Conservation (phyloP, 2,888 invertebrate genomes). For the Andrena camellia region DNA sequence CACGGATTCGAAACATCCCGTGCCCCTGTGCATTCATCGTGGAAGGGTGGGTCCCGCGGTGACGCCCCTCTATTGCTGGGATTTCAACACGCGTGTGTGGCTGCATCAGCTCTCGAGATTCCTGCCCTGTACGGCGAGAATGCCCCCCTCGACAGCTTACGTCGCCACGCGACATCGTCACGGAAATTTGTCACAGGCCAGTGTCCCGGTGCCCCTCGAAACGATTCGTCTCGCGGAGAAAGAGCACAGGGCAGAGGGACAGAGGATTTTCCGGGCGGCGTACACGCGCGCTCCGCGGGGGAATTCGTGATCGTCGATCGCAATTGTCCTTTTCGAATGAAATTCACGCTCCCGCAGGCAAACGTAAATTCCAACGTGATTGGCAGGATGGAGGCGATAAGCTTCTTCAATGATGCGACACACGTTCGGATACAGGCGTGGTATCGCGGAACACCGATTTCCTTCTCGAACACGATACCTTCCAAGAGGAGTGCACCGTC, state of each 20-base stretch:
- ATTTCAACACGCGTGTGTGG: constrained; percentile 37
- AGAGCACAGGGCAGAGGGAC: neutral
- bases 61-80: constrained; percentile 4
- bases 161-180: constrained; percentile 66
- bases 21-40: neutral
- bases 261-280: neutral
- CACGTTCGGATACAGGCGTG: neutral
- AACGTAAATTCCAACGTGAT: neutral
- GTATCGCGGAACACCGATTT: neutral
- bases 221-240: constrained; percentile 47
- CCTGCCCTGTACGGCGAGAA: constrained; percentile 23
- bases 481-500: neutral
- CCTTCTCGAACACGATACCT: too few species aligned
- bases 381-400: neutral
- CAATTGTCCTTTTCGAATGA: constrained; percentile 2
- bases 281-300: neutral
- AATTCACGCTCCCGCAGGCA: constrained; percentile 3
- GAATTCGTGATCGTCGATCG: constrained; percentile 1
- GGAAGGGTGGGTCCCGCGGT: constrained; percentile 4
- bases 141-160: constrained; percentile 53
- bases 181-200: constrained; percentile 73
- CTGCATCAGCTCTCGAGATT: constrained; percentile 50
- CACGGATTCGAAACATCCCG: constrained; percentile 11
- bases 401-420: neutral
- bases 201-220: constrained; percentile 42